Base-by-base conservation (phyloP, 2,888 invertebrate species). In the Drosophila kambysellisi region DNA sequence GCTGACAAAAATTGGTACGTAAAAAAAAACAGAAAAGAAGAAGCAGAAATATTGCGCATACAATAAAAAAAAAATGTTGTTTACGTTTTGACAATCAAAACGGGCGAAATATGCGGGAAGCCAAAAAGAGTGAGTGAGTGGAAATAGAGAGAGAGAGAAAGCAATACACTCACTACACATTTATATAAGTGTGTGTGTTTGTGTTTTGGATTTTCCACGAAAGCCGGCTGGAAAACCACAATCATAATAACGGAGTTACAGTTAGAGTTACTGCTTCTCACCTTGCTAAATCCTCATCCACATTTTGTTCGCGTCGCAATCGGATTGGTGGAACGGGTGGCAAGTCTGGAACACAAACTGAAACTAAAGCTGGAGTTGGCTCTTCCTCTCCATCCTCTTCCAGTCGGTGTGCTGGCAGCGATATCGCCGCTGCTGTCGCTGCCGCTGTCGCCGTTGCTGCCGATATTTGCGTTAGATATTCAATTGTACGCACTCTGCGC, bases 271-370 rank as follows among this genome's bases (percentile, higher is more conserved):
- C n/a, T 72, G 32, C 29, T 46, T 41, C 84, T 89, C 58, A 90
- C 87, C 89, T 90, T 74, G 87, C 87, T 74, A 82, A 66, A 77
- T 87, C 87, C 72, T 87, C 87, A 53, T 87, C 86, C 62, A 89
- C 71, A 50, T 88, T 88, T n/a, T 76, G 63, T 15, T 90, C 86
- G 43, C 89, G 86, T 58, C 90, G 77, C 46, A 87, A 61, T 59
- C 82, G 57, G 29, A 81, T 60, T 20, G 83, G 86, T 9, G 87
- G 90, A 32, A 84, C 63, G 30, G 83, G 82, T 5, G 83, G 65
- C 58, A 52, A 25, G 17, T 33, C 62, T 20, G 41, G n/a, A 29
- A 46, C 50, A 46, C n/a, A n/a, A 32, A 52, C 25, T 46, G 65
- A 39, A 65, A n/a, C 29, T 48, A 67, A 25, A 32, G n/a, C 56